Percentiles rank a stretch among this genome's conserved stretches.
phyloP scores from a whole-genome alignment of 2,113 vertebrate genomes.

The Machaerirhynchus nigripectus region DNA sequence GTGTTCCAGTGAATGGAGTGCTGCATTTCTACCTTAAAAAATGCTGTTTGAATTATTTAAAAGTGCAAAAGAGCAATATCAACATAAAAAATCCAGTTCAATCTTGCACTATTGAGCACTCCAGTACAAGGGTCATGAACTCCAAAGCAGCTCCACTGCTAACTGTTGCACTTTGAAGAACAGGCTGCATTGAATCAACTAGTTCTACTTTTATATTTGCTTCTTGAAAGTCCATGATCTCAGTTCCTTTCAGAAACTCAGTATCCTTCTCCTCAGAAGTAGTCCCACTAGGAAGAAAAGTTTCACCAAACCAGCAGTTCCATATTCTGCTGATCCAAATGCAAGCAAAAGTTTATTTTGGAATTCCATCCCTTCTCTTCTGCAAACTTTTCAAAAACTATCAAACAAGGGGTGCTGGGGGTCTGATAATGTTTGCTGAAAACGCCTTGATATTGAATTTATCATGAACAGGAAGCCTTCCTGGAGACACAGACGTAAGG shows the following conservation, averaged over 20 bases:
- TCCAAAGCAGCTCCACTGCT: background rate
- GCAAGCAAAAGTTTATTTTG: background rate
- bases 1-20: background rate
- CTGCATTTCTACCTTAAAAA: background rate
- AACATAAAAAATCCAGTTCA: background rate
- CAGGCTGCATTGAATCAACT: constrained; percentile 33
- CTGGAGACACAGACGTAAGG: constrained; percentile 27
- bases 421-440: background rate
- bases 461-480: constrained; percentile 25
- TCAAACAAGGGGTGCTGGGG: constrained; percentile 51
- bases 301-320: constrained; percentile 57
- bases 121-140: background rate
- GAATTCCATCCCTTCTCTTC: constrained; percentile 32
- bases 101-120: background rate
- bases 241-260: background rate
- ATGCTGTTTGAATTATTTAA: background rate
- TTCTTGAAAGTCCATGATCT: background rate
- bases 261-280: background rate
- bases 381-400: constrained; percentile 69
- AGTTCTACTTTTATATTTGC: constrained; percentile 3
- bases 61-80: background rate
- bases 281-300: background rate
- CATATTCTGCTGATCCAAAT: constrained; percentile 57
- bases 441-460: constrained; percentile 36
- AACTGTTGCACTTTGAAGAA: background rate